Base-by-base conservation (phyloP, 2,797 vertebrate genomes). In the Intellagama lesueurii region DNA sequence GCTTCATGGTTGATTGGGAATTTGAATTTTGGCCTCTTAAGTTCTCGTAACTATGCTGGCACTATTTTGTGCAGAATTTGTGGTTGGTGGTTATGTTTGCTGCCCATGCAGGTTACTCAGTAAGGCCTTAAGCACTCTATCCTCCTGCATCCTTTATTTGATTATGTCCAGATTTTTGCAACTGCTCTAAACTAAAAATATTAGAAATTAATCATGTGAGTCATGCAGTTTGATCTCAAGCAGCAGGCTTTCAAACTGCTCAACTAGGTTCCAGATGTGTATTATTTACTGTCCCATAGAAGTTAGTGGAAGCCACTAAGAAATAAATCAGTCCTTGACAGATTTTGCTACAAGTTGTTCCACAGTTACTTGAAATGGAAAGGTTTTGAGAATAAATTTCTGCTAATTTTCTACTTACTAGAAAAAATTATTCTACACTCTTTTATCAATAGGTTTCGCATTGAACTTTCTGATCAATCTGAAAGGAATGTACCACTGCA, bases 361-460 rank as follows among this genome's bases (percentile, higher is more conserved):
- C 16, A 5, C 28, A 32, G 7, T 44, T 76, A 5, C 75, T 22
- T 52, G 32, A 17, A 60, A 85, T 52, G 24, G 8, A 60, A 85
- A 28, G 35, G 3, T 35, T 1, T 47, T 85, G 22, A 22, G 6
- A 76, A 79, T 81, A 0, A 28, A 35, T 64, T 52, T 0, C 0
- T 14, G 24, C 56, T 79, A 0, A 0, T 68, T 92, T 81, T 77
- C 14, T 9, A 12, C 26, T 84, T 11, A 52, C 69, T 72, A 88
- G 88, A 22, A 7, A 7, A 82, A 60, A 82, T 89, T 16, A 64
- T 86, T 92, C 0, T 86, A 1, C 30, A 40, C 40, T 70, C 94
- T 95, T 87, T 7, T 52, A 85, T 83, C 73, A 84, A 86, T 93
- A 98, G 97, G 40, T 97, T 97, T 96, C 95, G 92, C 52, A 94